A percentile compares a stretch with the other conserved stretches of the same genome.
Conservation (phyloP, 1,140 invertebrate genomes). For the Rhysida immarginata region DNA sequence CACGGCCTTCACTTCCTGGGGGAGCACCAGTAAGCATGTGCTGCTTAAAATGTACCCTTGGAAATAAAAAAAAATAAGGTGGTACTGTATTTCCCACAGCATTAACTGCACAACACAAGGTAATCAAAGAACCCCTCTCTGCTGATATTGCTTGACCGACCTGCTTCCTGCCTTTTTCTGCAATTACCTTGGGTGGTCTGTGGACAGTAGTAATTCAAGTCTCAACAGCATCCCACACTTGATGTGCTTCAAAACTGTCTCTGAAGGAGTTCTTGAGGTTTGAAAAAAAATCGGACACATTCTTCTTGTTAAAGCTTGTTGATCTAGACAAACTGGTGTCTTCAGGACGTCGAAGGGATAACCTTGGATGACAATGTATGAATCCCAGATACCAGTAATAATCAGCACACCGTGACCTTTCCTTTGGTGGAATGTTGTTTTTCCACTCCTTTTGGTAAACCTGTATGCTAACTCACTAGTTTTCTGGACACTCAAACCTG, state of each 20-base stretch:
- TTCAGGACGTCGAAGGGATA: neutral
- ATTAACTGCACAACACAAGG: conserved; percentile 7
- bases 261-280: neutral
- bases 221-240: neutral
- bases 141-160: conserved; percentile 6
- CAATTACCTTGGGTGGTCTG: neutral
- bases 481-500: neutral
- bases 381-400: neutral
- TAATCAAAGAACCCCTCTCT: conserved; percentile 1
- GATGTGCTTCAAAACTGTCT: neutral
- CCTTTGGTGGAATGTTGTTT: neutral
- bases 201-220: neutral
- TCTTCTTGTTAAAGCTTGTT: neutral
- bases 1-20: conserved; percentile 26
- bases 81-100: conserved; percentile 14
- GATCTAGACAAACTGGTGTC: neutral
- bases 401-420: neutral
- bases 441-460: neutral
- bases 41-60: conserved; percentile 17
- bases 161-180: conserved; percentile 6
- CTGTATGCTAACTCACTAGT: neutral
- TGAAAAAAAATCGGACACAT: neutral
- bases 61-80: conserved; percentile 15
- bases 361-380: neutral
- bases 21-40: conserved; percentile 24